A percentile compares a stretch with the other conserved stretches of the same genome.
Conservation (phyloP, 2,888 invertebrate genomes). For the Harpalus rufipes region DNA sequence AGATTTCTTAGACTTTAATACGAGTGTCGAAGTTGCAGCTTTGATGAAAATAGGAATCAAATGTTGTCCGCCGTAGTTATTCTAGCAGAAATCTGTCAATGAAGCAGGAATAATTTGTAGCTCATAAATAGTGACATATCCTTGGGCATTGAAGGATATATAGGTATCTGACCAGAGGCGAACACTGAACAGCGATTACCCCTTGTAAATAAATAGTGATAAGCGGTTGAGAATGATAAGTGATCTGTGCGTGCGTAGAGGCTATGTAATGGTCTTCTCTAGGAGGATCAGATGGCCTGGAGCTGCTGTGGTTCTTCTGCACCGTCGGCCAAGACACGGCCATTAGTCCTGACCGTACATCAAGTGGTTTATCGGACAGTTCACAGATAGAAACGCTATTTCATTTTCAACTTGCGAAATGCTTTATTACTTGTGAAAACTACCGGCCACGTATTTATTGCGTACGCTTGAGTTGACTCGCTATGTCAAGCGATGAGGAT, state of each 20-base stretch:
- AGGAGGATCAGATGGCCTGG: slow-evolving; percentile 13
- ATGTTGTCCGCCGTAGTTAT: no score
- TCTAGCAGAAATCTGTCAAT: no score
- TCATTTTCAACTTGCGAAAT: slow-evolving; percentile 61
- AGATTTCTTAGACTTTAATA: no score
- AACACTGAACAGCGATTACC: neutral
- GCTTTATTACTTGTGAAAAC: slow-evolving; percentile 64
- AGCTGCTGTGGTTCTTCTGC: slow-evolving; percentile 42
- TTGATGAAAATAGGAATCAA: no score
- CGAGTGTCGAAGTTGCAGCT: no score
- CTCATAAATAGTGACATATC: no score
- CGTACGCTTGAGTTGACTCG: slow-evolving; percentile 37
- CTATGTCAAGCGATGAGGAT: slow-evolving; percentile 17
- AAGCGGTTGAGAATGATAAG: slow-evolving; percentile 7
- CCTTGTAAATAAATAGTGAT: slow-evolving; percentile 3
- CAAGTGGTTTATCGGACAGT: slow-evolving; percentile 61
- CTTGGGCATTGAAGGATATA: no score
- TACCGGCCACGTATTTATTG: slow-evolving; percentile 59
- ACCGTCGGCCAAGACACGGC: slow-evolving; percentile 52
- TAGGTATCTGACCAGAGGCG: no score
- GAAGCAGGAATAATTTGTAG: no score
- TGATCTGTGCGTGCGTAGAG: neutral
- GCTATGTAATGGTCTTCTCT: neutral
- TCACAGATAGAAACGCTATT: slow-evolving; percentile 61
- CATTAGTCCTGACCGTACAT: slow-evolving; percentile 57